Evolutionary conservation across 2,888 invertebrate species (phyloP).

Genomic region (Euclidia mi): DNA sequence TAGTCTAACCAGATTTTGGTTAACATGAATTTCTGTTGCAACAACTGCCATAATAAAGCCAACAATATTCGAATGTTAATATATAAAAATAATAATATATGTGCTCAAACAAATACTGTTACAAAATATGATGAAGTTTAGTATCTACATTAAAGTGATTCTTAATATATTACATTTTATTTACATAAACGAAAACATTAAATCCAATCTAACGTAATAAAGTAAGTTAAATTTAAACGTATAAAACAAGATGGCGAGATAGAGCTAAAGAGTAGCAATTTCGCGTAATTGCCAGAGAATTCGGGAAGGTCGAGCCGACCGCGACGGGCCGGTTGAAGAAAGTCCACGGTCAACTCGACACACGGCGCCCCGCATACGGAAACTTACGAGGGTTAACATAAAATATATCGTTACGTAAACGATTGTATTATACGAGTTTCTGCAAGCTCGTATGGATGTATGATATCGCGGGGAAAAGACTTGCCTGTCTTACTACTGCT

Average conservation of each 20-base stretch:
- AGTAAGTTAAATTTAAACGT: conserved; percentile 21
- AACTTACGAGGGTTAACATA: conserved; percentile 30
- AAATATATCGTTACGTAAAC: conserved; percentile 1
- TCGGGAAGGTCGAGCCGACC: conserved; percentile 59
- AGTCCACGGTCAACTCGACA: conserved; percentile 63
- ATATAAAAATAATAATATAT: too few species aligned
- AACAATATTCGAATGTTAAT: too few species aligned
- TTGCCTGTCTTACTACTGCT: too few species aligned
- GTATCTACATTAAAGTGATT: too few species aligned
- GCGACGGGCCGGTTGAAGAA: conserved; percentile 48
- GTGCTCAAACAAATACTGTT: too few species aligned
- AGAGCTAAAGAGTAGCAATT: conserved; percentile 42
- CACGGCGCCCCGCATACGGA: conserved; percentile 51
- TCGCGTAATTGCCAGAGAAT: conserved; percentile 57
- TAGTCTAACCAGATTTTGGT: too few species aligned
- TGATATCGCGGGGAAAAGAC: too few species aligned
- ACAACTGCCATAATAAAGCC: too few species aligned
- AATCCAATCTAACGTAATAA: conserved; percentile 11
- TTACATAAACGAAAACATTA: not conserved
- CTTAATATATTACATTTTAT: not conserved
- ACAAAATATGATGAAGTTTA: too few species aligned
- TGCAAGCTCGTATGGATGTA: too few species aligned
- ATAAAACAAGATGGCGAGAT: conserved; percentile 30
- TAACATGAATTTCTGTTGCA: too few species aligned
- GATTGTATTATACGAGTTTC: not conserved